Evolutionary conservation across 2,888 invertebrate genomes (phyloP).

Genomic region (Xestia c-nigrum): DNA sequence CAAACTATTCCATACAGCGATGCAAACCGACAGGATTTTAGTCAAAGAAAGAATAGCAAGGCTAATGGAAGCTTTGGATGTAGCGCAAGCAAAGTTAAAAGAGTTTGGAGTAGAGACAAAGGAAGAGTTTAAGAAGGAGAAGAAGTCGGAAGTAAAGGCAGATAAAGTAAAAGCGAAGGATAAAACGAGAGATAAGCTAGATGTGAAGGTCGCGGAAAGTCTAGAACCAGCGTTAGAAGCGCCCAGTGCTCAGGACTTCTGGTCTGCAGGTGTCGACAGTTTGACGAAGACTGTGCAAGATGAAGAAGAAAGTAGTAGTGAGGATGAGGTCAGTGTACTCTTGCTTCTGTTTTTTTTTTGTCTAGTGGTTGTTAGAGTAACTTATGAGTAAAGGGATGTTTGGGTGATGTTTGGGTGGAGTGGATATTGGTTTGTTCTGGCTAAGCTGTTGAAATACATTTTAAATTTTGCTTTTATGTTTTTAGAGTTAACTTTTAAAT

Average conservation of each 20-base stretch:
- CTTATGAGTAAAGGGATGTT: background rate
- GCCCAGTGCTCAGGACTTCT: slow-evolving; percentile 85
- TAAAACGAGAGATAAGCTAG: slow-evolving; percentile 40
- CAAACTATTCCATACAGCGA: slow-evolving; percentile 82
- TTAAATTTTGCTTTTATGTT: background rate
- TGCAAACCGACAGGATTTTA: slow-evolving; percentile 80
- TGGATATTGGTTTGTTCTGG: background rate
- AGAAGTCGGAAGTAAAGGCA: slow-evolving; percentile 47
- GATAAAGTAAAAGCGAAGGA: slow-evolving; percentile 34
- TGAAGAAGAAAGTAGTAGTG: slow-evolving; percentile 82
- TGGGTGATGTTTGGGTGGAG: background rate
- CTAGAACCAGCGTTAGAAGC: slow-evolving; percentile 79
- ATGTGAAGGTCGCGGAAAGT: slow-evolving; percentile 72
- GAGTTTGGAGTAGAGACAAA: slow-evolving; percentile 68
- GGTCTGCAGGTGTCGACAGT: slow-evolving; percentile 71
- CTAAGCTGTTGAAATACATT: background rate
- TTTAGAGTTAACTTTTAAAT: background rate
- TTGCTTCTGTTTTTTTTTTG: background rate
- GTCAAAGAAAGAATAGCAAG: slow-evolving; percentile 75
- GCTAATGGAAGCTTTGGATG: slow-evolving; percentile 73
- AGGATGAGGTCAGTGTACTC: slow-evolving; percentile 82
- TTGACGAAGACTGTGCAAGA: slow-evolving; percentile 62
- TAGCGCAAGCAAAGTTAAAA: slow-evolving; percentile 69
- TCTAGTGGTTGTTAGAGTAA: background rate
- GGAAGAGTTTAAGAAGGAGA: slow-evolving; percentile 62